Base-by-base conservation (phyloP, 2,797 vertebrate species). In the Sebastes diaconus region DNA sequence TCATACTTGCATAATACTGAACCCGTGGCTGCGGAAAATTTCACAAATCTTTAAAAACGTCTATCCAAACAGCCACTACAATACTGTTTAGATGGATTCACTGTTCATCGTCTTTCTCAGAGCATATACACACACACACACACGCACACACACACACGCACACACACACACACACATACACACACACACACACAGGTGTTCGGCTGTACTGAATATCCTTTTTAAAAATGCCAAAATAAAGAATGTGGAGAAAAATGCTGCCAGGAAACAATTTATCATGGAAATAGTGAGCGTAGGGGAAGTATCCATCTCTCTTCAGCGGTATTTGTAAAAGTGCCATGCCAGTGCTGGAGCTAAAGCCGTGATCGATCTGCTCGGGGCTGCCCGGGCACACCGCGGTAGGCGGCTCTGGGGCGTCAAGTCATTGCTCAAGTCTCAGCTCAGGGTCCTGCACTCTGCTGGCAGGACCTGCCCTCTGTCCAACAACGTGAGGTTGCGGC, bases 281-380 rank as follows among this genome's bases (percentile, higher is more conserved):
- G 61, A 89, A 89, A 87, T 73, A 84, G 85, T 83, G 59, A 80
- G 59, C 79, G 75, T 32, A 67, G 74, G 81, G 90, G 69, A 92
- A 89, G 73, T 81, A 93, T 94, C 88, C 77, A 90, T 94, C 90
- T 91, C 79, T 81, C 83, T 83, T 90, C 81, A 87, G 42, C 6
- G 30, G 81, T 83, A 87, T 95, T 94, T 94, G 85, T 93, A 89
- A 94, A 93, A 90, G 86, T 88, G 86, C 72, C 87, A 84, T 75
- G 86, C 75, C 90, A 75, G 78, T 59, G 68, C 81, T 85, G 74
- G 32, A 80, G 87, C 80, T 76, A 84, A 88, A 86, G 81, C 86
- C 20, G 27, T 92, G 88, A 96, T 94, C 64, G 90, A 95, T 95
- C 80, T 89, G 84, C 78, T 90, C 5, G 1, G 88, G 76, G 87